These are phyloP conservation scores for Champsocephalus esox DNA, from an alignment of 2,797 vertebrate species.

Conservation along the genomic window DNA sequence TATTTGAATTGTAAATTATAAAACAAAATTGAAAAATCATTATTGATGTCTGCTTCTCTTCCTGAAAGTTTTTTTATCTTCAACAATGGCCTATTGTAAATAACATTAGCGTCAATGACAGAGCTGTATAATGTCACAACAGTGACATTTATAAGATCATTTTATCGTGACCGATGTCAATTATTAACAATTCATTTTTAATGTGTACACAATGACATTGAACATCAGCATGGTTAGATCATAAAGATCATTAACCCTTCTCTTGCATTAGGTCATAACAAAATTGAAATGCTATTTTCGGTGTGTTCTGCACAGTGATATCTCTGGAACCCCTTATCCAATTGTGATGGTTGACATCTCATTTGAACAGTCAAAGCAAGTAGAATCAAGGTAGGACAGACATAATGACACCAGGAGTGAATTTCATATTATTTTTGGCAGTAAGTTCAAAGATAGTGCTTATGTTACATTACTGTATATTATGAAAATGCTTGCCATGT, in stretches of 20 bases:
- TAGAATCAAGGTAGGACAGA: too few relatives aligned
- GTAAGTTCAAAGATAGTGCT: too few relatives aligned
- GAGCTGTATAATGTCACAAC: background rate
- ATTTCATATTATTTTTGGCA: too few relatives aligned
- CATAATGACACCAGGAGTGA: too few relatives aligned
- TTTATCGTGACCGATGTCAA: slow-evolving; percentile 21
- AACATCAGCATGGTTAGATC: background rate
- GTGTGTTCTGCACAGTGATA: too few relatives aligned
- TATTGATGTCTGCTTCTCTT: background rate
- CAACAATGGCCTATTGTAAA: slow-evolving; percentile 14
- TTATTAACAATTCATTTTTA: slow-evolving; percentile 9
- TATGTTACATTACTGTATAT: too few relatives aligned
- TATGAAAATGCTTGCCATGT: too few relatives aligned
- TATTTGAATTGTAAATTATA: background rate
- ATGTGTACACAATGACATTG: background rate
- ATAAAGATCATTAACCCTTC: background rate
- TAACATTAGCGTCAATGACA: slow-evolving; percentile 8
- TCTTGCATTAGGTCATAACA: too few relatives aligned
- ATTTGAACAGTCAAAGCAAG: too few relatives aligned
- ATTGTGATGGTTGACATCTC: too few relatives aligned
- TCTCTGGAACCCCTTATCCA: too few relatives aligned
- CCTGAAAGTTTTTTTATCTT: background rate
- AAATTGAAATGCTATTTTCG: too few relatives aligned
- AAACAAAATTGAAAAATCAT: slow-evolving; percentile 14
- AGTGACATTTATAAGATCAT: slow-evolving; percentile 5